phyloP scores from a whole-genome alignment of 2,888 invertebrate species.

The Allygus modestus region DNA sequence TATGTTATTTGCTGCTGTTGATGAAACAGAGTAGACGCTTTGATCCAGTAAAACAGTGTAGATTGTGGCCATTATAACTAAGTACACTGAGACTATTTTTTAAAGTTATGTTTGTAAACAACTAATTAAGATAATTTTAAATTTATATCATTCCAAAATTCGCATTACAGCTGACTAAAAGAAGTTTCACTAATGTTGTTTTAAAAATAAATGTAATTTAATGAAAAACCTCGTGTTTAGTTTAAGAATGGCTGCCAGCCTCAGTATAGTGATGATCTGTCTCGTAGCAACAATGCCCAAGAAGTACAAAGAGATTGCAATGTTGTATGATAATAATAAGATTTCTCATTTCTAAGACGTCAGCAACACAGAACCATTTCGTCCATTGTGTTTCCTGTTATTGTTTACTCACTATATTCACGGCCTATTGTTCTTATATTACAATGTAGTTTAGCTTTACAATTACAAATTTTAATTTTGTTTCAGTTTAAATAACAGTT shows the following conservation, averaged over 20 bases:
- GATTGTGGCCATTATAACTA: too few species aligned
- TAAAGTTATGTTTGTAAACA: too few species aligned
- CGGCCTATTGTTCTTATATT: not conserved
- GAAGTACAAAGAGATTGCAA: constrained; percentile 38
- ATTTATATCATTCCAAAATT: too few species aligned
- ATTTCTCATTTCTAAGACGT: constrained; percentile 42
- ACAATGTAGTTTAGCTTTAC: not conserved
- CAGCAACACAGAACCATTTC: constrained; percentile 16
- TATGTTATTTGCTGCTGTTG: too few species aligned
- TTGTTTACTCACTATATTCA: constrained; percentile 6
- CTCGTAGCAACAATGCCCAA: constrained; percentile 7
- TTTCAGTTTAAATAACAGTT: not conserved
- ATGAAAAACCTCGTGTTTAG: not conserved
- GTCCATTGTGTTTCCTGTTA: not conserved
- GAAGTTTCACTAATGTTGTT: too few species aligned
- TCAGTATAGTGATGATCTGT: not conserved
- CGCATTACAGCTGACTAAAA: too few species aligned
- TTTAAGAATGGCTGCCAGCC: not conserved
- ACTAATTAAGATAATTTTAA: too few species aligned
- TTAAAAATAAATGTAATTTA: too few species aligned
- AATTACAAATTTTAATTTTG: not conserved
- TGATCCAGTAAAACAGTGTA: too few species aligned
- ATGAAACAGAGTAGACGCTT: too few species aligned
- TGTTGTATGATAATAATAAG: constrained; percentile 38
- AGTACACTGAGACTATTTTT: too few species aligned